phyloP scores from a whole-genome alignment of 2,113 vertebrate genomes.

The Triplophysa siluroides region DNA sequence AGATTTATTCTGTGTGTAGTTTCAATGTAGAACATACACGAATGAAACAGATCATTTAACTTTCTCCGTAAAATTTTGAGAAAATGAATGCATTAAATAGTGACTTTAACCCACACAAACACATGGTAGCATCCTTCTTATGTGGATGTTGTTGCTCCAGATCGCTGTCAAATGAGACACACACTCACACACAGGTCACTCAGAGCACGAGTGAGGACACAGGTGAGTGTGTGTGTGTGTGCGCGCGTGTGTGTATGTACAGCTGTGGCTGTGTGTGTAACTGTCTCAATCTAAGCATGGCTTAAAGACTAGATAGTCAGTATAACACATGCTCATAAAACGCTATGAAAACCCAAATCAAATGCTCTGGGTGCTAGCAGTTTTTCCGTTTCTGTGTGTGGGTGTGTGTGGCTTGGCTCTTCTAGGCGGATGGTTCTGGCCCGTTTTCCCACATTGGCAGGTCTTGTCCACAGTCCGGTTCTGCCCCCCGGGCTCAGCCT shows the following conservation, averaged over 20 bases:
- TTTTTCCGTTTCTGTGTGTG: constrained; percentile 24
- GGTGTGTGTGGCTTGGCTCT: constrained; percentile 60
- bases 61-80: no score
- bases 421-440: constrained; percentile 81
- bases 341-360: neutral
- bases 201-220: constrained; percentile 62
- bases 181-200: constrained; percentile 45
- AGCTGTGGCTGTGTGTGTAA: constrained; percentile 13
- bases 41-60: no score
- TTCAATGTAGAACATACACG: neutral
- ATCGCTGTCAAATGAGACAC: constrained; percentile 59
- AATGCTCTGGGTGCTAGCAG: constrained; percentile 22
- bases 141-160: constrained; percentile 61
- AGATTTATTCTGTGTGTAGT: neutral
- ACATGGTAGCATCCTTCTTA: constrained; percentile 44
- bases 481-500: constrained; percentile 77
- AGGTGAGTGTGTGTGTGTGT: constrained; percentile 69
- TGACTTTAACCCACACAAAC: neutral
- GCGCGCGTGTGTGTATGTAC: constrained; percentile 69
- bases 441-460: constrained; percentile 77
- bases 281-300: constrained; percentile 34
- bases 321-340: neutral
- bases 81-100: no score
- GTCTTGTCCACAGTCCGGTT: constrained; percentile 73
- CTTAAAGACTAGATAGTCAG: neutral